Percentiles rank a stretch among this genome's conserved stretches.
These are phyloP conservation scores for Cyanistes caeruleus DNA, from an alignment of 2,113 vertebrate genomes.

Conservation along the genomic window DNA sequence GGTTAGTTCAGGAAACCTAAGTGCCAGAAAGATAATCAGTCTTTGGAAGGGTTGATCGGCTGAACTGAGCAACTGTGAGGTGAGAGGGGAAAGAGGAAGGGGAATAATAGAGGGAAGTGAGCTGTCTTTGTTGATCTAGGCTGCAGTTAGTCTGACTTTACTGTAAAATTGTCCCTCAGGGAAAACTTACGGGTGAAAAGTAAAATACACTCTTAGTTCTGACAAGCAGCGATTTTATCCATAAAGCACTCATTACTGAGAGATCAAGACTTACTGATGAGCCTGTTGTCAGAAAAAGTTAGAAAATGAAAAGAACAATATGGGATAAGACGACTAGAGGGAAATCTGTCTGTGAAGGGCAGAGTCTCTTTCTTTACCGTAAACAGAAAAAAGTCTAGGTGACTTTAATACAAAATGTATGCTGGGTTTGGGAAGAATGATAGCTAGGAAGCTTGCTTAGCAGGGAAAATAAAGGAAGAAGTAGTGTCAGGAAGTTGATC, in stretches of 20 bases:
- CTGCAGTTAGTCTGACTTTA: background rate
- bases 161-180: background rate
- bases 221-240: background rate
- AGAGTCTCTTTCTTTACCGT: background rate
- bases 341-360: background rate
- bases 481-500: background rate
- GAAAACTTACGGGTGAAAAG: background rate
- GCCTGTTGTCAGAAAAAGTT: background rate
- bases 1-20: constrained; percentile 23
- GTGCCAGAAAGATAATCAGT: background rate
- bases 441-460: background rate
- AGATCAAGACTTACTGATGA: background rate
- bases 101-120: constrained; percentile 47
- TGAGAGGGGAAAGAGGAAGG: constrained; percentile 27
- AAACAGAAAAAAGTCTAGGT: background rate
- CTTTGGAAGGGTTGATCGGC: background rate
- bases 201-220: background rate
- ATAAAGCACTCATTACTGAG: background rate
- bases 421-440: background rate
- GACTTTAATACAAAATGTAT: background rate
- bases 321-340: background rate
- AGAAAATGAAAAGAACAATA: background rate
- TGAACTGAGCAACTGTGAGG: background rate
- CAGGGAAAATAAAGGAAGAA: background rate
- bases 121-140: background rate